Percentiles rank a stretch among this genome's conserved stretches.
Evolutionary conservation across 1,140 invertebrate genomes (phyloP).

Genomic region (Palaemon carinicauda): DNA sequence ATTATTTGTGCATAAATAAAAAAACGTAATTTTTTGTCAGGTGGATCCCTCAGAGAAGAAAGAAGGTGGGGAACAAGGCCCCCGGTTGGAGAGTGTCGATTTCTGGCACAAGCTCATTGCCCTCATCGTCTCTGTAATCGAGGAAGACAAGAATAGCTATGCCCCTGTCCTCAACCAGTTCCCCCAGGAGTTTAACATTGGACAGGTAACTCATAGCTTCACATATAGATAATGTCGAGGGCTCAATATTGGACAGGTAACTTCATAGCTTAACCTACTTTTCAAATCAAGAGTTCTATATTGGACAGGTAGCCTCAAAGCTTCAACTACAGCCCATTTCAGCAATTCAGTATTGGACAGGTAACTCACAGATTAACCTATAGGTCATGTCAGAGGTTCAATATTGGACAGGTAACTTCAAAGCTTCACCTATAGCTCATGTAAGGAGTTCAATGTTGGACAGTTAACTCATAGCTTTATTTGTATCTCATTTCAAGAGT

Average conservation of each 20-base stretch:
- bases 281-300: too few species aligned
- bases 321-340: too few species aligned
- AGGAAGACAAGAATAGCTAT: conserved; percentile 98
- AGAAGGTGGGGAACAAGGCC: conserved; percentile 88
- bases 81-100: conserved; percentile 88
- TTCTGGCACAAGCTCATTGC: conserved; percentile 99
- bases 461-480: too few species aligned
- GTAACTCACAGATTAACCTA: too few species aligned
- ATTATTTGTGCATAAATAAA: background rate
- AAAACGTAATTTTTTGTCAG: conserved; percentile 62
- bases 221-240: too few species aligned
- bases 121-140: conserved; percentile 97
- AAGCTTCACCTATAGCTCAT: too few species aligned
- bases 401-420: too few species aligned
- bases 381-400: too few species aligned
- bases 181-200: conserved; percentile 90
- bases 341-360: too few species aligned
- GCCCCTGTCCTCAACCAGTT: conserved; percentile 98
- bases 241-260: conserved; percentile 81
- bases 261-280: background rate
- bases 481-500: too few species aligned
- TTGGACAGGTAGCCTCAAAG: conserved; percentile 73
- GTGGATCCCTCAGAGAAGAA: conserved; percentile 89
- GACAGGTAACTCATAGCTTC: conserved; percentile 70
- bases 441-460: too few species aligned